Evolutionary conservation across 2,113 vertebrate genomes (phyloP), one percentile per base, ranked within the genome.

Genomic region (Ondatra zibethicus): DNA sequence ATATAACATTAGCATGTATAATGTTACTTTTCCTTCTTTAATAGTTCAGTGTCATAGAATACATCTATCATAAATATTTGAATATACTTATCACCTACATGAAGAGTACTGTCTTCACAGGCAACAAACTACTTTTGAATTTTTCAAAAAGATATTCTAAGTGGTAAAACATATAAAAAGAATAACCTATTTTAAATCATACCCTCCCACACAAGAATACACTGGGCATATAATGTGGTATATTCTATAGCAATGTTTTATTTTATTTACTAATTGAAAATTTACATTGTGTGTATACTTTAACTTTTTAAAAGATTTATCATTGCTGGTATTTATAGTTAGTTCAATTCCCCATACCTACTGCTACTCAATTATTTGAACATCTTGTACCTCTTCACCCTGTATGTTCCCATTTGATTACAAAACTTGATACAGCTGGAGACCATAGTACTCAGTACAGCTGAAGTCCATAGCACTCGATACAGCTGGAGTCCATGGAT

Each of bases 121-220:
- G 39, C 52, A 72, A 27, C 76, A 96, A 73, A 81, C 68, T 81
- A 92, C 27, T 89, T 94, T 82, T 92, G n/a, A 39, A 75, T 92
- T 92, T 94, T 96, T 95, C 52, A 96, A 66, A 86, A 96, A 61
- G 52, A 89, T 58, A 4, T 89, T 50, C 13, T 92, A 90, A 36
- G 36, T 96, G 33, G 65, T 84, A 91, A 4, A 96, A 88, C 52
- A 25, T 89, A 73, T 93, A 17, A 61, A 75, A 90, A 95, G 72
- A 89, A 47, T 89, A 31, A 66, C 84, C 25, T 94, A 31, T 96
- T 96, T 95, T 88, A 87, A 97, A n/a, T 92, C 65, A 82, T 65
- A 73, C 82, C 89, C 52, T 89, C 33, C 39, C 3, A 50, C 23
- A 86, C 25, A 91, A 95, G 58, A 94, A 82, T 89, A 61, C 29